Evolutionary conservation across 2,797 vertebrate species (phyloP).

Genomic region (Coluber constrictor): DNA sequence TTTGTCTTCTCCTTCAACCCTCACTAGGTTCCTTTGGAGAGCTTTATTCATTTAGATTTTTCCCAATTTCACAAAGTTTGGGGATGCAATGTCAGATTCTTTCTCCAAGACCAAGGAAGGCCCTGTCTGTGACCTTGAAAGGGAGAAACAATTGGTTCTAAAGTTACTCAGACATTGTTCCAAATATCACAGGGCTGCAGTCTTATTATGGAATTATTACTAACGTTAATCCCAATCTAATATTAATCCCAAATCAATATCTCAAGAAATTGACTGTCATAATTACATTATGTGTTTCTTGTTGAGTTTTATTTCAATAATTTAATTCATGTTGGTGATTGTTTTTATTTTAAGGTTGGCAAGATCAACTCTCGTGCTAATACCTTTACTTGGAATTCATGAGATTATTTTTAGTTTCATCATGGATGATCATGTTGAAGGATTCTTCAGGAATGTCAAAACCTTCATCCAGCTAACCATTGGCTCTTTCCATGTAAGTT

Average conservation of each 20-base stretch:
- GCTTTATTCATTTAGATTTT: neutral
- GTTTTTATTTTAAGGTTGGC: conserved; percentile 77
- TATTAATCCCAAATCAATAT: too few species aligned
- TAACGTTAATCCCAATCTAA: neutral
- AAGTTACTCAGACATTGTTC: neutral
- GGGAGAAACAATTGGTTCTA: neutral
- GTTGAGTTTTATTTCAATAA: neutral
- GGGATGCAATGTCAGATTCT: neutral
- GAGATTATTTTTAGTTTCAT: conserved; percentile 87
- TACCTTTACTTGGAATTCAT: conserved; percentile 90
- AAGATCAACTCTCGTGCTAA: conserved; percentile 88
- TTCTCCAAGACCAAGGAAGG: neutral
- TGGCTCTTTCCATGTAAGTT: conserved; percentile 90
- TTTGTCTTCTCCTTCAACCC: neutral
- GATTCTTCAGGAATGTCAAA: conserved; percentile 75
- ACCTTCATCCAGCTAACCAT: conserved; percentile 88
- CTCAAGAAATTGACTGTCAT: neutral
- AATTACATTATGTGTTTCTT: neutral
- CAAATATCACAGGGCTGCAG: neutral
- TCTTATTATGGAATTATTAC: neutral
- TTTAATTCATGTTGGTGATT: neutral
- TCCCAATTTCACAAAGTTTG: neutral
- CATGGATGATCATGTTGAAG: conserved; percentile 85
- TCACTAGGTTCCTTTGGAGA: neutral
- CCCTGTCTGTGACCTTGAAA: neutral